Evolutionary conservation across 2,888 invertebrate species (phyloP), one percentile per base, ranked within the genome.

Genomic region (Mesorhabditis spiculigera): DNA sequence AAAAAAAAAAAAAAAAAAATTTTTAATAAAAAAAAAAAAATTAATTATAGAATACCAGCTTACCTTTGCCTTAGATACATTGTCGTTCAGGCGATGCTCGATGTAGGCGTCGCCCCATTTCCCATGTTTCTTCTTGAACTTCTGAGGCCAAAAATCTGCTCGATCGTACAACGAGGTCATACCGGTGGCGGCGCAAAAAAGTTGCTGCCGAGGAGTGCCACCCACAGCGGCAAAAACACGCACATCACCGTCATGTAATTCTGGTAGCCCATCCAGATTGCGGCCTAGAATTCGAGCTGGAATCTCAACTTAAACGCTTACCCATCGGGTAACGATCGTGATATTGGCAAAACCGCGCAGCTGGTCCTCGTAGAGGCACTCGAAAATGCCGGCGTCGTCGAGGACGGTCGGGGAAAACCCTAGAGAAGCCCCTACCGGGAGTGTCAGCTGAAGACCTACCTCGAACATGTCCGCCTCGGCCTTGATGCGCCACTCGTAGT

Each of bases 331-430:
- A n/a, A 50, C n/a, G 10, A 50, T n/a, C n/a, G 8, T n/a, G 58
- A 50, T n/a, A 13, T 50, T n/a, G 58, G n/a, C 58, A n/a, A 50
- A 50, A n/a, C 58, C 58, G 58, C 58, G 58, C 58, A 50, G 8
- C n/a, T 50, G 58, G 10, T n/a, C 58, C 58, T 50, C 58, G n/a
- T 13, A 50, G 10, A 10, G n/a, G 58, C 58, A 50, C 58, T 50
- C 58, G 58, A 50, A 50, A 50, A 50, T 50, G 10, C 58, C 58
- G 10, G 58, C 8, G n/a, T 50, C 58, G n/a, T 50, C n/a, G 58
- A 50, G 58, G n/a, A 50, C 58, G 8, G n/a, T n/a, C 58, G 58
- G 58, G 58, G 3, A 50, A 13, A 50, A n/a, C n/a, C 58, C 58
- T 50, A n/a, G n/a, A 50, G 3, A 50, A 10, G 3, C 8, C 58